Evolutionary conservation across 2,888 invertebrate genomes (phyloP).

Genomic region (Agonum fuliginosum): DNA sequence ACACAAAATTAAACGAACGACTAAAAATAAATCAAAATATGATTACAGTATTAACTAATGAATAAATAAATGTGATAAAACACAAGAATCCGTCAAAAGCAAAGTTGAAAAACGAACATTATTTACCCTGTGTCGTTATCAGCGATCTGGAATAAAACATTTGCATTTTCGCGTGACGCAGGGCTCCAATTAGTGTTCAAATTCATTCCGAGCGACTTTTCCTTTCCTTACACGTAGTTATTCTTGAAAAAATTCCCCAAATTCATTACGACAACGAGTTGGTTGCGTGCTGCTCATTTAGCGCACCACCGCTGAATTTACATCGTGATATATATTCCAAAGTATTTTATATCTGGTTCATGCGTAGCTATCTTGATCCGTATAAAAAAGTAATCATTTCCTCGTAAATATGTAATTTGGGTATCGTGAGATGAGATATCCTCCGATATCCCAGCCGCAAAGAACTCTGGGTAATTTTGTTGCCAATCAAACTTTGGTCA

Average conservation of each 20-base stretch:
- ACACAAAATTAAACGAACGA: conserved; percentile 28
- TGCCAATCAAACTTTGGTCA: conserved; percentile 54
- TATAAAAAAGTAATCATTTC: conserved; percentile 59
- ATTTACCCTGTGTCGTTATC: conserved; percentile 39
- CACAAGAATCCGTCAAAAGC: conserved; percentile 37
- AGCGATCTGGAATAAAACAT: conserved; percentile 49
- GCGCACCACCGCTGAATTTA: conserved; percentile 44
- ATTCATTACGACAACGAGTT: conserved; percentile 58
- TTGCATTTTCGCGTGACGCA: conserved; percentile 53
- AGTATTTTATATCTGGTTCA: conserved; percentile 51
- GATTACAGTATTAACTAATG: conserved; percentile 50
- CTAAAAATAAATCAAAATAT: conserved; percentile 47
- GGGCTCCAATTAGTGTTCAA: conserved; percentile 54
- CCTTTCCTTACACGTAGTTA: conserved; percentile 49
- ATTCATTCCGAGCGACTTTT: conserved; percentile 54
- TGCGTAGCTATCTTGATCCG: conserved; percentile 53
- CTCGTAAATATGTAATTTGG: conserved; percentile 57
- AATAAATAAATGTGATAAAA: conserved; percentile 49
- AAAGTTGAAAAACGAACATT: conserved; percentile 48
- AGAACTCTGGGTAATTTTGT: conserved; percentile 48
- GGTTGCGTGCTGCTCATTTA: conserved; percentile 52
- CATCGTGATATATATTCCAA: conserved; percentile 43
- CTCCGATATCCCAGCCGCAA: conserved; percentile 49
- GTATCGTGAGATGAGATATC: conserved; percentile 59
- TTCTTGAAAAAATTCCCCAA: conserved; percentile 45